Percentiles rank a stretch among this genome's conserved stretches.
phyloP scores from a whole-genome alignment of 2,113 vertebrate genomes.

The Arothron firmamentum region DNA sequence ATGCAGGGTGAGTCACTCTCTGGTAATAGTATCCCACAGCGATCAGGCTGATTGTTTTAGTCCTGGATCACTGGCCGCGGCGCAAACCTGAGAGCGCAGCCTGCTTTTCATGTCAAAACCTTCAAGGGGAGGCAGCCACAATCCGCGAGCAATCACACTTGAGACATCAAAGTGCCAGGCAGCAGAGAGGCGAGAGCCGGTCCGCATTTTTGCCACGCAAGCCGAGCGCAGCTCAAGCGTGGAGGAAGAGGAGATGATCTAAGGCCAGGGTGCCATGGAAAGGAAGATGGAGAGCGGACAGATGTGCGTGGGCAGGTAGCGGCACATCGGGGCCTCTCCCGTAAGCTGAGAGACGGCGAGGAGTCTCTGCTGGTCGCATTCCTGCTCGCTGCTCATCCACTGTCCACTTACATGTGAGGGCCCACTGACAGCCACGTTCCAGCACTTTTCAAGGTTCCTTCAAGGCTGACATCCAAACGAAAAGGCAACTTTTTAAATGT shows the following conservation, averaged over 20 bases:
- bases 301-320: slow-evolving; percentile 79
- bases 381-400: slow-evolving; percentile 44
- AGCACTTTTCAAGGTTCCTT: background rate
- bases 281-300: slow-evolving; percentile 74
- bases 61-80: slow-evolving; percentile 76
- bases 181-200: slow-evolving; percentile 66
- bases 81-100: slow-evolving; percentile 75
- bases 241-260: slow-evolving; percentile 79
- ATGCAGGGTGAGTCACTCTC: slow-evolving; percentile 57
- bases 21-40: slow-evolving; percentile 78
- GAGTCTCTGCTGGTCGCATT: slow-evolving; percentile 45
- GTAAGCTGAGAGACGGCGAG: slow-evolving; percentile 35
- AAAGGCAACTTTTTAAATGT: background rate
- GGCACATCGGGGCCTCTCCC: slow-evolving; percentile 67
- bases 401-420: slow-evolving; percentile 44
- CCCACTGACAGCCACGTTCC: background rate
- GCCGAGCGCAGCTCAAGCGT: slow-evolving; percentile 76
- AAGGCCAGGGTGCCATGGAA: slow-evolving; percentile 73
- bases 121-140: slow-evolving; percentile 73
- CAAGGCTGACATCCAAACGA: background rate
- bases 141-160: slow-evolving; percentile 80
- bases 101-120: slow-evolving; percentile 79
- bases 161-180: slow-evolving; percentile 70
- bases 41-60: slow-evolving; percentile 79
- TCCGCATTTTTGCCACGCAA: slow-evolving; percentile 65